Percentiles rank a stretch among this genome's conserved stretches.
These are phyloP conservation scores for Pharmacophagus antenor DNA, from an alignment of 2,888 invertebrate genomes.

Conservation along the genomic window DNA sequence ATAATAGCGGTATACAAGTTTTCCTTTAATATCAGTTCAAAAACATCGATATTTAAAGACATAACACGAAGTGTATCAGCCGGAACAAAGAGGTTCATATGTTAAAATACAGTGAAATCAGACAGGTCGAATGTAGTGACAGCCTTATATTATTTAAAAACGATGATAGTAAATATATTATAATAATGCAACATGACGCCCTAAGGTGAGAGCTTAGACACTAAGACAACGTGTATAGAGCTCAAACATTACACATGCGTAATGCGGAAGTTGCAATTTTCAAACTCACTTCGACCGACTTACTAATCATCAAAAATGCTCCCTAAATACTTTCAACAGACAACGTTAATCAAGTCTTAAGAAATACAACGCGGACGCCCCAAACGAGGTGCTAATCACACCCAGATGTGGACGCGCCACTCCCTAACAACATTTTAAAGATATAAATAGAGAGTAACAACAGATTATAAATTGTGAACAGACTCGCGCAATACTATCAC, in stretches of 20 bases:
- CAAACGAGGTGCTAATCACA: constrained; percentile 26
- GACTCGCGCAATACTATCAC: constrained; percentile 32
- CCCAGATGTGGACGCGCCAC: constrained; percentile 38
- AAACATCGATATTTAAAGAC: background rate
- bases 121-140: constrained; percentile 26
- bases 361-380: constrained; percentile 51
- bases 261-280: constrained; percentile 24
- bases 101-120: background rate
- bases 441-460: constrained; percentile 61
- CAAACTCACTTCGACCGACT: constrained; percentile 34
- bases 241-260: constrained; percentile 33
- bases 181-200: constrained; percentile 32
- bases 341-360: constrained; percentile 67
- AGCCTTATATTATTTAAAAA: constrained; percentile 32
- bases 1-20: background rate
- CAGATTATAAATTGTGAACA: constrained; percentile 38
- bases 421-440: constrained; percentile 60
- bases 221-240: constrained; percentile 24
- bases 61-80: background rate
- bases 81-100: background rate
- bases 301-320: constrained; percentile 47
- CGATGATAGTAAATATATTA: constrained; percentile 29
- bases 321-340: constrained; percentile 66
- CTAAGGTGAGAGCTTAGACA: constrained; percentile 34
- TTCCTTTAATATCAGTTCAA: background rate